These are phyloP conservation scores for Hormiphora californensis DNA, from an alignment of 37 sponge, comb jelly and placozoan species.

Conservation along the genomic window DNA sequence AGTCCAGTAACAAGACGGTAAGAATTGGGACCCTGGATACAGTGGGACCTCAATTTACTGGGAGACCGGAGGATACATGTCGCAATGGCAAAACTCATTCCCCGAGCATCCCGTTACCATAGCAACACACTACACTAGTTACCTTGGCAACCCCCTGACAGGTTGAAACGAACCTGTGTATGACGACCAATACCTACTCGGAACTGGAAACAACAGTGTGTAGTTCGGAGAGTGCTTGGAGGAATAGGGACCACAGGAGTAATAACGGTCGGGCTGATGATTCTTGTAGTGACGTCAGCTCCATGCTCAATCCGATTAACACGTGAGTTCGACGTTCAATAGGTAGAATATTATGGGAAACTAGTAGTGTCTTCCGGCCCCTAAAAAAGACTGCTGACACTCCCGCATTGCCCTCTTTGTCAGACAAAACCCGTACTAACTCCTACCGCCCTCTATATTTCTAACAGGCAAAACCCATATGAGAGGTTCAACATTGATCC, in stretches of 20 bases:
- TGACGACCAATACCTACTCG: conserved; percentile 49
- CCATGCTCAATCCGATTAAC: conserved; percentile 18
- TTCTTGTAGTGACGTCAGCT: not conserved
- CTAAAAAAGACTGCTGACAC: too few relatives aligned
- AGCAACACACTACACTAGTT: not conserved
- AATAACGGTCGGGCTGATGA: not conserved
- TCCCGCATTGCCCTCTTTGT: too few relatives aligned
- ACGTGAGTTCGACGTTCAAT: not conserved
- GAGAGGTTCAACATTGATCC: conserved; percentile 36
- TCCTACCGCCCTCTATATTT: too few relatives aligned
- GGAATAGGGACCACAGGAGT: not conserved
- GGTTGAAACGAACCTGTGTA: conserved; percentile 44
- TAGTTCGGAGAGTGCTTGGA: conserved; percentile 5
- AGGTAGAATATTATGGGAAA: too few relatives aligned
- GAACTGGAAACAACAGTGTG: conserved; percentile 48
- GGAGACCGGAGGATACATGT: too few relatives aligned
- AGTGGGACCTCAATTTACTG: too few relatives aligned
- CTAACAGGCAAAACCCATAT: conserved; percentile 51
- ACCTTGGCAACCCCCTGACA: not conserved
- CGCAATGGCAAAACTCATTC: not conserved
- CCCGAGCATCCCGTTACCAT: not conserved
- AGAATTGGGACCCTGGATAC: too few relatives aligned
- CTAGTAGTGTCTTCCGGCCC: too few relatives aligned
- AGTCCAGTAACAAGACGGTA: conserved; percentile 38
- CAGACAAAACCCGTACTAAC: too few relatives aligned